phyloP scores from a whole-genome alignment of 2,797 vertebrate genomes.

The Coluber constrictor region DNA sequence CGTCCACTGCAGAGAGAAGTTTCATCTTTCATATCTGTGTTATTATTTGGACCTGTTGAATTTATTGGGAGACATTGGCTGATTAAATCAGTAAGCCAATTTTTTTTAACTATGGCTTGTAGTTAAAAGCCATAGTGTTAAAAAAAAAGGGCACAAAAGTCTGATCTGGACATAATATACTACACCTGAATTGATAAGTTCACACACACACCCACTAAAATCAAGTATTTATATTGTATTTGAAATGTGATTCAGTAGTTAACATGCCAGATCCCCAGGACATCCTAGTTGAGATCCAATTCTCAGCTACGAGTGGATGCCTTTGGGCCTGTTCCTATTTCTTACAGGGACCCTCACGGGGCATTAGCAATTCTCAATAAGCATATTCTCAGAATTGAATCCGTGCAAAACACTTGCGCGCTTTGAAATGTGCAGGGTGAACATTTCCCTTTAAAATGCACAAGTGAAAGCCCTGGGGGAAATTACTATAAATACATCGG shows the following conservation, averaged over 20 bases:
- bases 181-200: background rate
- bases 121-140: too few relatives aligned
- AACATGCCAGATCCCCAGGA: background rate
- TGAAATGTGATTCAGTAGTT: background rate
- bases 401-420: background rate
- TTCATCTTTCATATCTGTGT: background rate
- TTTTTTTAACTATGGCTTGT: background rate
- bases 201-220: background rate
- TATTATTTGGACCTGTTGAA: background rate
- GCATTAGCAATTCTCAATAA: background rate
- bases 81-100: background rate
- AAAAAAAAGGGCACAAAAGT: background rate
- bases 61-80: background rate
- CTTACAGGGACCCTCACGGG: background rate
- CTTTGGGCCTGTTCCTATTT: background rate
- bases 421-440: background rate
- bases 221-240: background rate
- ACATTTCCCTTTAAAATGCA: background rate
- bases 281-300: background rate
- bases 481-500: constrained; percentile 20
- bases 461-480: background rate
- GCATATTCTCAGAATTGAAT: background rate
- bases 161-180: background rate
- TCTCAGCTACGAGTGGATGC: background rate
- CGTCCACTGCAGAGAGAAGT: background rate